Evolutionary conservation across 2,888 invertebrate species (phyloP), one percentile per base, ranked within the genome.

Genomic region (Leptinotarsa peninsularis): DNA sequence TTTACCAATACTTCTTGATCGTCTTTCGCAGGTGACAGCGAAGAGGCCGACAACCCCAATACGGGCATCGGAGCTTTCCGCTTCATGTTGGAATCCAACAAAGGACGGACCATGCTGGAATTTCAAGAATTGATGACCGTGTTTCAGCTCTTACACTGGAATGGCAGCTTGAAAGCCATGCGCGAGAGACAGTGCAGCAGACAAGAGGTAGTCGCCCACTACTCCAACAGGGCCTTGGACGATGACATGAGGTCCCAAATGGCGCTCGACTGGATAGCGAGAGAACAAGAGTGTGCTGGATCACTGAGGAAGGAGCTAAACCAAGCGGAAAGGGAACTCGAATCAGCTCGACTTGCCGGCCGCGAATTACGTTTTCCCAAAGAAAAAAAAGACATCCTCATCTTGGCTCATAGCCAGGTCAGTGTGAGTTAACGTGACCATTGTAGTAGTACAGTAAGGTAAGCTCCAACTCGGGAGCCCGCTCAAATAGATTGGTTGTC

Each of bases 101-200:
- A 96, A 81, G 97, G 97, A 15, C 93, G 96, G 80, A 97, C 97
- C 71, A 97, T 98, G 97, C 90, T 98, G 80, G 97, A 98, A 89
- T 98, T 97, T 90, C 97, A 98, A 89, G 97, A 98, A 88, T 90
- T 98, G 84, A 98, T 98, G 98, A 98, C 97, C n/a, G 97, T 98
- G 67, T 98, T 98, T 89, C 97, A 98, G 89, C 90, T 98, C 81
- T 91, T 98, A 71, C 98, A 98, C 89, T 98, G 98, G 98, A 98
- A 98, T 88, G 98, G 98, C n/a, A 96, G 96, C 81, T 89, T 98
- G 83, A 95, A 97, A 83, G 97, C 97, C 66, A 97, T 98, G 97
- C 91, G 97, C 67, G 97, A 98, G 88, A 91, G 97, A 66, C 97
- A 97, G 88, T 98, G 98, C 89, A 97, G 97, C 77, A 91, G 97